A percentile compares a stretch with the other conserved stretches of the same genome.
phyloP scores from a whole-genome alignment of 2,113 vertebrate species.

The Hydrolagus affinis region DNA sequence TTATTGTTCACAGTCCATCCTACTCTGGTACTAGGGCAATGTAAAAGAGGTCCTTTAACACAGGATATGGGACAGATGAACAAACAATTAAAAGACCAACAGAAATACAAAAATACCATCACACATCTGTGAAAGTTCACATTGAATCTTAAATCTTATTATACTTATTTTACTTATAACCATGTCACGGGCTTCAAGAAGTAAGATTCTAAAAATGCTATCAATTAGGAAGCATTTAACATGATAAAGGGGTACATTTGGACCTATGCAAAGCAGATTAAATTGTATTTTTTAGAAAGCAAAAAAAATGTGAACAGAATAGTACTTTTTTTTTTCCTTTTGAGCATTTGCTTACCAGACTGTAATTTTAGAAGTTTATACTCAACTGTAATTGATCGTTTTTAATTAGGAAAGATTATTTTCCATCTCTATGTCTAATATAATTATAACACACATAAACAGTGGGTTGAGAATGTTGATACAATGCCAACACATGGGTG shows the following conservation, averaged over 20 bases:
- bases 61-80: no score
- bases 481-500: neutral
- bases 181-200: neutral
- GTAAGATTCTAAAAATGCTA: neutral
- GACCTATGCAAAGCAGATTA: no score
- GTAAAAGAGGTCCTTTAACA: no score
- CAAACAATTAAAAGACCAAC: no score
- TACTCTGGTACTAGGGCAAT: no score
- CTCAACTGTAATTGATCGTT: neutral
- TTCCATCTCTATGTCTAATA: neutral
- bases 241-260: neutral
- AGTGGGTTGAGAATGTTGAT: neutral
- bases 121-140: neutral
- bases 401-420: neutral
- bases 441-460: neutral
- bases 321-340: neutral
- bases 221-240: neutral
- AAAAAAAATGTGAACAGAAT: constrained; percentile 2
- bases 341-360: neutral
- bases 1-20: no score
- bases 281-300: neutral
- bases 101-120: neutral
- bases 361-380: constrained; percentile 4
- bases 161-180: neutral
- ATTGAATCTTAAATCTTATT: neutral